These are phyloP conservation scores for Gambusia yucatana DNA, from an alignment of 2,797 vertebrate species.

Conservation along the genomic window DNA sequence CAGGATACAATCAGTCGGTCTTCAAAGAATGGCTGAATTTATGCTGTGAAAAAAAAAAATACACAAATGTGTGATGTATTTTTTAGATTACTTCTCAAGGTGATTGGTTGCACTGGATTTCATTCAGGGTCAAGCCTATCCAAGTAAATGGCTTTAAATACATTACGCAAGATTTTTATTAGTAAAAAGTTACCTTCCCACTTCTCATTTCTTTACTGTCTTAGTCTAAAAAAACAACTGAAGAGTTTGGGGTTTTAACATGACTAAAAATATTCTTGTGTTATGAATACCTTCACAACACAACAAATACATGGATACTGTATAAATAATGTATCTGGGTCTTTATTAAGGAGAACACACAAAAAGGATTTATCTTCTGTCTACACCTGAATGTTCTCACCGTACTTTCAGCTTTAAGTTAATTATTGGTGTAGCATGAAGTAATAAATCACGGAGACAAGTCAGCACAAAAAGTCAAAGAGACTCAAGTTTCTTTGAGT, in stretches of 20 bases:
- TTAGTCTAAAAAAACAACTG: not conserved
- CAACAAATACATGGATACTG: not conserved
- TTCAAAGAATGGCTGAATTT: not conserved
- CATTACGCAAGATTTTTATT: not conserved
- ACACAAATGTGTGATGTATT: not conserved
- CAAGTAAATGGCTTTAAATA: not conserved
- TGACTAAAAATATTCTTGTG: not conserved
- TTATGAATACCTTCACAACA: not conserved
- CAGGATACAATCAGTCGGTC: not conserved
- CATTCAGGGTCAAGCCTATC: not conserved
- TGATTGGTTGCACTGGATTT: not conserved
- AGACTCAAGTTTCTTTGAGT: conserved; percentile 45
- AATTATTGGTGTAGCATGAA: conserved; percentile 42
- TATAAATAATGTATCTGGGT: conserved; percentile 1
- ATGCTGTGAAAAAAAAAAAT: not conserved
- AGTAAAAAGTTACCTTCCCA: not conserved
- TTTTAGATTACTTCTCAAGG: not conserved
- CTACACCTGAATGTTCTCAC: conserved; percentile 22
- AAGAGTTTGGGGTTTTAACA: not conserved
- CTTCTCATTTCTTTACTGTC: not conserved
- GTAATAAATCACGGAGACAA: conserved; percentile 40
- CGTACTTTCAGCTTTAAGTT: conserved; percentile 23
- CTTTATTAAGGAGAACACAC: conserved; percentile 11
- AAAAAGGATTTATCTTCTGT: conserved; percentile 14
- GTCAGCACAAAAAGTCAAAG: conserved; percentile 44